These are phyloP conservation scores for Bellardia pandia DNA, from an alignment of 2,888 invertebrate genomes.

Conservation along the genomic window DNA sequence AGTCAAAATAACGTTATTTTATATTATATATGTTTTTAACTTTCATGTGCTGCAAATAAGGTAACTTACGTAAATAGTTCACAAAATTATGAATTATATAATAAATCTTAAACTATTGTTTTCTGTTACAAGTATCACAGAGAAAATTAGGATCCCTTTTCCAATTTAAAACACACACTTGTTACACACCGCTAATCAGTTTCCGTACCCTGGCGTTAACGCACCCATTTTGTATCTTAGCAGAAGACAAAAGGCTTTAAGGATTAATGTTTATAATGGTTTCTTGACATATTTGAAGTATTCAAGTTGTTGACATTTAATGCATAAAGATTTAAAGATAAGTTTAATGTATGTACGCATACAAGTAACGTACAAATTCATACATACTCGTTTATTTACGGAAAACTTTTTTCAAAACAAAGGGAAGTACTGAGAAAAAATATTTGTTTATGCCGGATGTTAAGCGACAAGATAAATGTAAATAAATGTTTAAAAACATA, in stretches of 20 bases:
- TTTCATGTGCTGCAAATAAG: no score
- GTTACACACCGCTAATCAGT: not conserved
- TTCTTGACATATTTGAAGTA: slow-evolving; percentile 14
- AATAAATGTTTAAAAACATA: not conserved
- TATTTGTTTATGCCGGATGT: slow-evolving; percentile 7
- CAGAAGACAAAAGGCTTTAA: slow-evolving; percentile 6
- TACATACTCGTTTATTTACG: not conserved
- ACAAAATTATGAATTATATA: no score
- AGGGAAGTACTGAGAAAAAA: not conserved
- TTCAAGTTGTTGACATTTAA: slow-evolving; percentile 12
- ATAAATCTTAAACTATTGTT: no score
- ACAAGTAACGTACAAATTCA: not conserved
- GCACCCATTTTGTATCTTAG: not conserved
- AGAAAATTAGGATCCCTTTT: no score
- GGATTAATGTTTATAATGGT: slow-evolving; percentile 9
- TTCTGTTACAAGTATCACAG: no score
- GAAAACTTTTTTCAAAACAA: not conserved
- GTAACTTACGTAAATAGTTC: no score
- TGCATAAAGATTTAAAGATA: slow-evolving; percentile 16
- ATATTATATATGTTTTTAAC: no score
- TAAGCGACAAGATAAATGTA: slow-evolving; percentile 7
- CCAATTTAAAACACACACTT: not conserved
- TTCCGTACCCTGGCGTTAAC: not conserved
- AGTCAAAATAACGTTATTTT: no score
- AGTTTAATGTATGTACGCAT: not conserved